Evolutionary conservation across 2,797 vertebrate genomes (phyloP).

Genomic region (Poecilia velifera): DNA sequence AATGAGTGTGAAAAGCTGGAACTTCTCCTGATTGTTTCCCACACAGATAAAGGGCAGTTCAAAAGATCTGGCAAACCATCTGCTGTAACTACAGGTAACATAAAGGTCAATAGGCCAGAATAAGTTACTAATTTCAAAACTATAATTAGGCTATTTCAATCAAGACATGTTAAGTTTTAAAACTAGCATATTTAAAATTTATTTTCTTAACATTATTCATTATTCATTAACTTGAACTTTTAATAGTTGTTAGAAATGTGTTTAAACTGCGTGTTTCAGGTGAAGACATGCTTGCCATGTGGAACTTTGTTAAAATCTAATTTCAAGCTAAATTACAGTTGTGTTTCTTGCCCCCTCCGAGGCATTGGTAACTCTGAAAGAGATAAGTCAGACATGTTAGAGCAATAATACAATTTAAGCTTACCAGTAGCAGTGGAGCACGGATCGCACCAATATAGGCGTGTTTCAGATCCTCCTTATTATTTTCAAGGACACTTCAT

Average conservation of each 20-base stretch:
- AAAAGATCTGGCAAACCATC: too few species aligned
- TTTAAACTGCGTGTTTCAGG: constrained; percentile 54
- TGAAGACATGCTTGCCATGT: constrained; percentile 50
- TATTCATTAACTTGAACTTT: too few species aligned
- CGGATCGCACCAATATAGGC: constrained; percentile 66
- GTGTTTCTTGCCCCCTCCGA: constrained; percentile 54
- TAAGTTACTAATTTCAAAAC: too few species aligned
- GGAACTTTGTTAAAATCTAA: constrained; percentile 68
- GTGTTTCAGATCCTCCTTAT: constrained; percentile 72
- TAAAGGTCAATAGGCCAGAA: too few species aligned
- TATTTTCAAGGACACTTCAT: constrained; percentile 78
- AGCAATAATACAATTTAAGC: constrained; percentile 67
- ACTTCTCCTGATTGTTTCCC: too few species aligned
- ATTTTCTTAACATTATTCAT: too few species aligned
- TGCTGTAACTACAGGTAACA: too few species aligned
- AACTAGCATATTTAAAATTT: too few species aligned
- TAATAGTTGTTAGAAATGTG: constrained; percentile 46
- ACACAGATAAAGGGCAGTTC: too few species aligned
- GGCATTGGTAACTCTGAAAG: constrained; percentile 55
- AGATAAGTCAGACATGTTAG: constrained; percentile 67
- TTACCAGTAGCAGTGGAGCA: constrained; percentile 48
- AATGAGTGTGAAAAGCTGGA: too few species aligned
- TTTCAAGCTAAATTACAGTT: constrained; percentile 68
- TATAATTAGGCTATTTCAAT: too few species aligned
- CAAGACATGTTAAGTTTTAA: too few species aligned